These are phyloP conservation scores for Prunella strophiata DNA, from an alignment of 2,797 vertebrate genomes.

Conservation along the genomic window DNA sequence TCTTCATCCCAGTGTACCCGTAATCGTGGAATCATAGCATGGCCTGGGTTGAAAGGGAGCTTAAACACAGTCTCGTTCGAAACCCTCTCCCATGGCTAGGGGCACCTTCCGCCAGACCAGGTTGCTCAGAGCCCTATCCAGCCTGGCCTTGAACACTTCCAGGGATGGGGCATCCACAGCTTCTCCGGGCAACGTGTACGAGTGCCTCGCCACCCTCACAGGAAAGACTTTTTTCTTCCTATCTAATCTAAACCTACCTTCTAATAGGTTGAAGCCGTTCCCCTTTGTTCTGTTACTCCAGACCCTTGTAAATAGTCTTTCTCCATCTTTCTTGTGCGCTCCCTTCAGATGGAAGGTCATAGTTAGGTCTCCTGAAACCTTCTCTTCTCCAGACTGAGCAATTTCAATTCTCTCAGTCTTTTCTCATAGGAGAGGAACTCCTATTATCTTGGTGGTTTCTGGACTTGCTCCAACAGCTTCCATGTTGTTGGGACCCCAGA, in stretches of 20 bases:
- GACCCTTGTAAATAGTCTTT: too few species aligned
- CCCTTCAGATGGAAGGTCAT: neutral
- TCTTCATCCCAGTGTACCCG: accelerated
- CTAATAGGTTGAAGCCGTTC: neutral
- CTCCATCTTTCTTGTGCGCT: neutral
- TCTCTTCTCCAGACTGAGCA: neutral
- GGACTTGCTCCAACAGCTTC: neutral
- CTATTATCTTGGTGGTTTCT: neutral
- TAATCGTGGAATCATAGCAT: accelerated
- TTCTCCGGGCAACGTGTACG: neutral
- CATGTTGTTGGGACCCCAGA: neutral
- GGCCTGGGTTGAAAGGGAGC: too few species aligned
- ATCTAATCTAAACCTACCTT: accelerated
- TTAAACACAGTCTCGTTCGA: neutral
- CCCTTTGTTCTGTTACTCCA: accelerated
- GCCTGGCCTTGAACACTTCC: accelerated
- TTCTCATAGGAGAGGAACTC: neutral
- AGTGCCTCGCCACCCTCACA: neutral
- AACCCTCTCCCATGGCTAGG: accelerated
- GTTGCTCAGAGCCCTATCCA: neutral
- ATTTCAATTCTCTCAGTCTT: neutral
- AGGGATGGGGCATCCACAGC: neutral
- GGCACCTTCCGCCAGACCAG: accelerated
- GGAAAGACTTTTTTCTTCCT: accelerated
- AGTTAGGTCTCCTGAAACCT: accelerated